These are phyloP conservation scores for Dicrurus megarhynchus DNA, from an alignment of 2,113 vertebrate species.

Conservation along the genomic window DNA sequence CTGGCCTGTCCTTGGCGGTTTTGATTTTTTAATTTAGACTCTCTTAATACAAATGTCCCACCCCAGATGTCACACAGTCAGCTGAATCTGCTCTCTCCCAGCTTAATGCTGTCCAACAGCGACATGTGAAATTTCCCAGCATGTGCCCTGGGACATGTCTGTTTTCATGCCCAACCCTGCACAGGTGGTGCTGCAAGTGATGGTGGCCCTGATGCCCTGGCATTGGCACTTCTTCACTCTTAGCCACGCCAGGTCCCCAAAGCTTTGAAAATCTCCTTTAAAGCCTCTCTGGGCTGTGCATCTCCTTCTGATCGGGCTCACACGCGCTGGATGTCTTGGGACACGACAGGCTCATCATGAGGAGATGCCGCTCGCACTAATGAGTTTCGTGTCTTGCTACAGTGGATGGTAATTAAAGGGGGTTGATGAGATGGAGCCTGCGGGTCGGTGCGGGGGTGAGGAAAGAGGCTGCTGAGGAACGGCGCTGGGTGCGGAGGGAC, in stretches of 20 bases:
- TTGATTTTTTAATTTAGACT: background rate
- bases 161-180: background rate
- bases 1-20: accelerated
- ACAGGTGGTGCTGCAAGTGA: accelerated
- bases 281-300: accelerated
- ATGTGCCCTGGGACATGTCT: accelerated
- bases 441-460: background rate
- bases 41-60: background rate
- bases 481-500: background rate
- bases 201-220: accelerated
- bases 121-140: accelerated
- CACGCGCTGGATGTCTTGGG: background rate
- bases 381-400: background rate
- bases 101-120: background rate
- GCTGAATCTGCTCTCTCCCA: background rate
- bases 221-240: background rate
- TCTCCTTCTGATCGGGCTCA: background rate
- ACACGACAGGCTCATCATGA: background rate
- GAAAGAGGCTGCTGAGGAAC: background rate
- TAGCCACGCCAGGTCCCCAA: background rate
- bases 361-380: background rate
- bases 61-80: background rate
- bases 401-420: background rate
- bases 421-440: background rate
- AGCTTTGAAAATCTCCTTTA: background rate